Percentiles rank a stretch among this genome's conserved stretches.
phyloP scores from a whole-genome alignment of 2,888 invertebrate species.

The Protophormia terraenovae region DNA sequence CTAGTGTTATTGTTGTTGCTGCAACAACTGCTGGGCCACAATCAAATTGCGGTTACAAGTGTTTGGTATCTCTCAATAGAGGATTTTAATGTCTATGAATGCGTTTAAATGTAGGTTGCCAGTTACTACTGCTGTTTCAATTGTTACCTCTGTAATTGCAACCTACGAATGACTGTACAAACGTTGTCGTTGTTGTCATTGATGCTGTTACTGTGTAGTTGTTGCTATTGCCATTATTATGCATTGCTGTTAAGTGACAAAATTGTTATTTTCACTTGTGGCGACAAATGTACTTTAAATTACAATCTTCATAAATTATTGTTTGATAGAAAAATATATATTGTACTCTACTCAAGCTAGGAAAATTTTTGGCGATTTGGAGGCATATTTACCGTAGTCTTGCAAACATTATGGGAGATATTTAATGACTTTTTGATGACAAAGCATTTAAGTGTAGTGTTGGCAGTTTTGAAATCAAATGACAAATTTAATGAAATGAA shows the following conservation, averaged over 20 bases:
- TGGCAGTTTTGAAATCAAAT: constrained; percentile 50
- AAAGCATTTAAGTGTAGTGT: constrained; percentile 44
- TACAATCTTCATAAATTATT: constrained; percentile 69
- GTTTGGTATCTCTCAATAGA: constrained; percentile 58
- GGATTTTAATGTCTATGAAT: constrained; percentile 41
- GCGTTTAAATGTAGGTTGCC: background rate
- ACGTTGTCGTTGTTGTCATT: background rate
- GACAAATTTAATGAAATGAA: constrained; percentile 65
- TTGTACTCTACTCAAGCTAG: constrained; percentile 23
- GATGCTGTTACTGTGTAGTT: background rate
- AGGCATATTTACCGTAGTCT: background rate
- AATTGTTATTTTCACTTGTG: constrained; percentile 71
- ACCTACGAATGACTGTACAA: constrained; percentile 44
- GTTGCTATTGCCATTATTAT: constrained; percentile 35
- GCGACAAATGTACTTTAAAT: constrained; percentile 70
- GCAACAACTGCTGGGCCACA: constrained; percentile 62
- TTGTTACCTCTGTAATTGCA: constrained; percentile 48
- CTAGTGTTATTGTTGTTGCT: background rate
- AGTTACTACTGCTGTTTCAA: constrained; percentile 14
- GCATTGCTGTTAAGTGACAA: constrained; percentile 69
- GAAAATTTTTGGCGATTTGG: constrained; percentile 16
- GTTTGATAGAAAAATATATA: constrained; percentile 58
- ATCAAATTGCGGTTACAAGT: constrained; percentile 70
- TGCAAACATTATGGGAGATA: constrained; percentile 23
- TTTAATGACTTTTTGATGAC: constrained; percentile 71